Conservation (phyloP, 2,113 vertebrate species). For the Daphoenositta chrysoptera region DNA sequence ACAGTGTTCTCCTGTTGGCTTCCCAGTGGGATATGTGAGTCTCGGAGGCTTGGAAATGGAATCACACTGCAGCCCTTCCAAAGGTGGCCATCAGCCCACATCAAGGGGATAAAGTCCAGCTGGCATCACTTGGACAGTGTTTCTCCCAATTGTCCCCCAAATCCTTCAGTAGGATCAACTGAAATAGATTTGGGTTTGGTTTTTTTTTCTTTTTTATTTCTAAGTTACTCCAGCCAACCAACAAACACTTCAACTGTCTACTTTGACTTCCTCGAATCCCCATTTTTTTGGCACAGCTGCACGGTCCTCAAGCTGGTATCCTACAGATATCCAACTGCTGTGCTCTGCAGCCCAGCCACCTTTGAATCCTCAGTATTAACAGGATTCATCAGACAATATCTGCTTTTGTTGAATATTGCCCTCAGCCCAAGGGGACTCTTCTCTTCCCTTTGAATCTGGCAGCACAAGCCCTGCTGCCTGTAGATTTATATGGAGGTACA, state of each 20-base stretch:
- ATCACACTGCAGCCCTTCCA: not conserved
- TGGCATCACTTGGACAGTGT: not conserved
- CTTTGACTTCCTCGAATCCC: not conserved
- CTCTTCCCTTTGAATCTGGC: not conserved
- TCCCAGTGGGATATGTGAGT: not conserved
- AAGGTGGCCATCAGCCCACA: not conserved
- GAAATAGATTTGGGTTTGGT: not conserved
- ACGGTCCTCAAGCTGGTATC: not conserved
- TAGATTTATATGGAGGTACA: not conserved
- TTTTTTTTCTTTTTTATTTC: not conserved
- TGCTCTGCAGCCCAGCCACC: not conserved
- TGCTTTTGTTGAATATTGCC: not conserved
- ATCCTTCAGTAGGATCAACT: not conserved
- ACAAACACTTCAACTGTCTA: not conserved
- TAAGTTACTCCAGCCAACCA: not conserved
- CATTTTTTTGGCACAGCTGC: not conserved
- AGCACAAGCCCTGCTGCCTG: not conserved
- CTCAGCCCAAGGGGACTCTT: not conserved
- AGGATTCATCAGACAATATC: not conserved
- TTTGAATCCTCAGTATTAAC: not conserved
- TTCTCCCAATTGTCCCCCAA: not conserved
- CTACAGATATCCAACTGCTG: not conserved
- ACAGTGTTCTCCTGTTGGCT: fast-evolving
- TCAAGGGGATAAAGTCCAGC: not conserved
- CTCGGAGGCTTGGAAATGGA: not conserved